Percentiles rank a stretch among this genome's conserved stretches.
Evolutionary conservation across 2,888 invertebrate species (phyloP).

Genomic region (Cantharis rufa): DNA sequence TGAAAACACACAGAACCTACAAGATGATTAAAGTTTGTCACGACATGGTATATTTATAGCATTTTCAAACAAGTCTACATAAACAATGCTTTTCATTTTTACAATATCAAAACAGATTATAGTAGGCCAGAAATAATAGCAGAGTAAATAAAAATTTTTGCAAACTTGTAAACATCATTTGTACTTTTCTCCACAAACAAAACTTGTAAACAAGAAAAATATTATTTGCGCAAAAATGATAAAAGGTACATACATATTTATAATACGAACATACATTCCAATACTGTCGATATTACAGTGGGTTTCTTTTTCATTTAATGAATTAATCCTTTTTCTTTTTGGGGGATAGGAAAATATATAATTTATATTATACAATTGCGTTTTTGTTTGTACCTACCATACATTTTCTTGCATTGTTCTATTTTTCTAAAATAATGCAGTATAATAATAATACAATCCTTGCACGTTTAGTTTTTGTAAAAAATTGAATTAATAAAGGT

Average conservation of each 20-base stretch:
- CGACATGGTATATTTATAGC: not conserved
- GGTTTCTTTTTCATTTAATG: not conserved
- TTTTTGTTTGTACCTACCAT: too few species aligned
- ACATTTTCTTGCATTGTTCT: not conserved
- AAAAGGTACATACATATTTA: not conserved
- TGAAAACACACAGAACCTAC: not conserved
- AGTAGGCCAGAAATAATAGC: not conserved
- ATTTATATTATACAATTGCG: too few species aligned
- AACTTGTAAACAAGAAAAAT: not conserved
- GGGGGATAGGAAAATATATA: not conserved
- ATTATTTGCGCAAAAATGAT: not conserved
- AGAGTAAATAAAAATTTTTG: not conserved
- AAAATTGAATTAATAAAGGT: slow-evolving; percentile 20
- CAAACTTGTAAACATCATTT: not conserved
- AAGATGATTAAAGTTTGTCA: not conserved
- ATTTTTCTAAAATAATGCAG: slow-evolving; percentile 7
- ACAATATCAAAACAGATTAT: not conserved
- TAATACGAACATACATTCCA: too few species aligned
- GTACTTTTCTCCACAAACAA: not conserved
- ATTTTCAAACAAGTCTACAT: not conserved
- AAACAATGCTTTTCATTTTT: not conserved
- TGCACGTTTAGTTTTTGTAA: slow-evolving; percentile 16
- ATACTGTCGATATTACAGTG: not conserved
- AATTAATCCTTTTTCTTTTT: not conserved
- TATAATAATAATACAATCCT: slow-evolving; percentile 16